phyloP scores from a whole-genome alignment of 2,113 vertebrate species.

The Phaethornis superciliosus region DNA sequence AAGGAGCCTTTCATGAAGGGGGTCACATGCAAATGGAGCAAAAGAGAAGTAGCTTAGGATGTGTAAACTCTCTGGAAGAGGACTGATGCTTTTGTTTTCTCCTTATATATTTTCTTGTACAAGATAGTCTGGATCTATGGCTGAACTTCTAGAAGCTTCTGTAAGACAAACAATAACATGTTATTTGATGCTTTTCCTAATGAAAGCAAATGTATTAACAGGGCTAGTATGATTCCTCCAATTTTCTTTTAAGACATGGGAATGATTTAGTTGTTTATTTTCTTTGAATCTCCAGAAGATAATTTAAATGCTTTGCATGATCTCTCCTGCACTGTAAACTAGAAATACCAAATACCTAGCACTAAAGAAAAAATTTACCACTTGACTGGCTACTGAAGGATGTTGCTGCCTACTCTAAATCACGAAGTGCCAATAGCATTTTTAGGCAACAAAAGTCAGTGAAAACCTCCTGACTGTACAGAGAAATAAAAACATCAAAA shows the following conservation, averaged over 20 bases:
- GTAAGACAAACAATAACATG: not conserved
- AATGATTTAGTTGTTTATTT: not conserved
- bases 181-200: not conserved
- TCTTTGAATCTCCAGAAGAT: not conserved
- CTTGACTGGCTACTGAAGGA: not conserved
- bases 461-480: not conserved
- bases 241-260: not conserved
- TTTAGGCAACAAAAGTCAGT: not conserved
- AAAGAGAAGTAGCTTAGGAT: not conserved
- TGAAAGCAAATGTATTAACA: not conserved
- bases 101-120: not conserved
- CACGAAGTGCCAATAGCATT: not conserved
- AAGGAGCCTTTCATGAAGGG: not conserved
- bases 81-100: not conserved
- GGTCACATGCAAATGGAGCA: accelerated
- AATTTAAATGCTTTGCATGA: not conserved
- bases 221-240: not conserved
- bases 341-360: not conserved
- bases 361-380: not conserved
- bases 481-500: not conserved
- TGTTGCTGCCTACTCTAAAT: not conserved
- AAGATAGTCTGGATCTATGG: not conserved
- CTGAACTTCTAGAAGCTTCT: not conserved
- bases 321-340: not conserved
- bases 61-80: not conserved